Conservation (phyloP, 2,888 invertebrate genomes). For the Lithophane ornitopus region DNA sequence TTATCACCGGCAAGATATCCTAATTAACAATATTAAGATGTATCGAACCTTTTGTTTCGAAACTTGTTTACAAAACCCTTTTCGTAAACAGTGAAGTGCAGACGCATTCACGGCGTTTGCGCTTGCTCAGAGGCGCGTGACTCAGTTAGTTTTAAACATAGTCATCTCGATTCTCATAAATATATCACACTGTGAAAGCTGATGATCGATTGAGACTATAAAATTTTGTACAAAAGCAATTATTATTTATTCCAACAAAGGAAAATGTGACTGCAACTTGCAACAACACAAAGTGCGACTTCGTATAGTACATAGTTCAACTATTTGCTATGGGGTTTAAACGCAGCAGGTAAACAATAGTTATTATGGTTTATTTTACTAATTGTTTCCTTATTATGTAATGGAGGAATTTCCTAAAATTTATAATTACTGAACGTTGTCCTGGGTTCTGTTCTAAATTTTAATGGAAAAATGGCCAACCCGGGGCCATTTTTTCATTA, state of each 20-base stretch:
- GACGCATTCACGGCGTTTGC: not conserved
- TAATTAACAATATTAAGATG: conserved; percentile 30
- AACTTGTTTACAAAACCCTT: conserved; percentile 35
- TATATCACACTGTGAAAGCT: conserved; percentile 29
- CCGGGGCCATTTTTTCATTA: too few relatives aligned
- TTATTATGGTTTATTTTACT: not conserved
- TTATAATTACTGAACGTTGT: not conserved
- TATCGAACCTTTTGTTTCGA: conserved; percentile 45
- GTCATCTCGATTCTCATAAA: conserved; percentile 29
- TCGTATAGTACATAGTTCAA: not conserved
- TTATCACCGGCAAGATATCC: conserved; percentile 16
- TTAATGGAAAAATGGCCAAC: too few relatives aligned
- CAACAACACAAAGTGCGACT: not conserved
- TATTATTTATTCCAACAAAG: conserved; percentile 16
- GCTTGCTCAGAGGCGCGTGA: conserved; percentile 30
- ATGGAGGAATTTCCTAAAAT: not conserved
- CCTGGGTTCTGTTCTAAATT: too few relatives aligned
- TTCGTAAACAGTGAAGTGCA: conserved; percentile 37
- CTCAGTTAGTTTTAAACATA: conserved; percentile 50
- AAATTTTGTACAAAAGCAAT: not conserved
- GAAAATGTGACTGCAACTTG: conserved; percentile 12
- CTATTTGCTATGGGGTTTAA: conserved; percentile 21
- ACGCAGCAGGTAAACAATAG: not conserved
- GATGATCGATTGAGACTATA: conserved; percentile 29
- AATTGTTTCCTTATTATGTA: conserved; percentile 14